phyloP scores from a whole-genome alignment of 1,140 invertebrate genomes.

The Hermetia illucens region DNA sequence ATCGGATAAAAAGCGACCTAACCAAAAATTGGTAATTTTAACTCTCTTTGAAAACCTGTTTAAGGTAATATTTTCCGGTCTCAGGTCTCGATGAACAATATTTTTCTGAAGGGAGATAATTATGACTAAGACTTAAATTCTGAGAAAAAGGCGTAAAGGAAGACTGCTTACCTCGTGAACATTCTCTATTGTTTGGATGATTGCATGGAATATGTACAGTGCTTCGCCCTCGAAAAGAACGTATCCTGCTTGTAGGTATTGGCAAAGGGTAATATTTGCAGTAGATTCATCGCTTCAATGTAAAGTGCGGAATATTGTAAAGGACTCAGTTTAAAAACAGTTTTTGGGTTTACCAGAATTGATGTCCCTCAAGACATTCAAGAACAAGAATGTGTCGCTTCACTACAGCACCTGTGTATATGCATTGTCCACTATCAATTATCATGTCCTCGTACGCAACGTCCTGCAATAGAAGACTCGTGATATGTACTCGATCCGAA shows the following conservation, averaged over 20 bases:
- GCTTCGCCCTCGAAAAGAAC: constrained; percentile 58
- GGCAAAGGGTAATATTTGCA: constrained; percentile 61
- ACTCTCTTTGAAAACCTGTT: constrained; percentile 54
- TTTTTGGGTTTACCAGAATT: constrained; percentile 23
- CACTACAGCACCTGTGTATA: constrained; percentile 45
- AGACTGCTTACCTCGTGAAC: constrained; percentile 50
- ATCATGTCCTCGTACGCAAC: constrained; percentile 49
- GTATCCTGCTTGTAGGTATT: constrained; percentile 70
- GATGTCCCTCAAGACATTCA: constrained; percentile 61
- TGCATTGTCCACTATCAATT: constrained; percentile 33
- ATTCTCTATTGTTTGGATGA: constrained; percentile 57
- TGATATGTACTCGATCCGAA: too few relatives aligned
- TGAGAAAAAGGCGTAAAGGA: constrained; percentile 4
- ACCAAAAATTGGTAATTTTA: constrained; percentile 68
- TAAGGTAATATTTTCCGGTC: constrained; percentile 66
- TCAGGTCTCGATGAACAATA: constrained; percentile 70
- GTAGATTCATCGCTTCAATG: constrained; percentile 47
- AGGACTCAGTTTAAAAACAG: neutral
- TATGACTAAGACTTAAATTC: constrained; percentile 7
- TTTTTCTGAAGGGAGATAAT: constrained; percentile 44
- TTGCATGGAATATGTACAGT: constrained; percentile 61
- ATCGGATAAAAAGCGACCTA: constrained; percentile 62
- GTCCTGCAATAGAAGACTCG: too few relatives aligned
- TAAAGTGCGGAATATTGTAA: neutral
- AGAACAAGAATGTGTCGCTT: constrained; percentile 58